Percentiles rank a stretch among this genome's conserved stretches.
phyloP scores from a whole-genome alignment of 2,888 invertebrate genomes.

The Branchellion lobata region DNA sequence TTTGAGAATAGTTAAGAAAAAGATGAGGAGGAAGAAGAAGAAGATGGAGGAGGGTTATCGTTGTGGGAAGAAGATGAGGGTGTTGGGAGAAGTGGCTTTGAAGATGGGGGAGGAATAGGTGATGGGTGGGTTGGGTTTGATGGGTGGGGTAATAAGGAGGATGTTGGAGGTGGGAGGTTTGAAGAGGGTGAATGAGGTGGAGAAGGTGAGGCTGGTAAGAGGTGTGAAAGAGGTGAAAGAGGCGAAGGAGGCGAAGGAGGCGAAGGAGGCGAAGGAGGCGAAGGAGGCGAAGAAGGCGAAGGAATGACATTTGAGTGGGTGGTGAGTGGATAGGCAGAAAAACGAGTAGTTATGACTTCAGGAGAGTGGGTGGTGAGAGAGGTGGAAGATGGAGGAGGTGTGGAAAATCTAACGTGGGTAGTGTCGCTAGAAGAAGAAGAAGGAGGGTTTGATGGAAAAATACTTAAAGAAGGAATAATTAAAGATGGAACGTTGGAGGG shows the following conservation, averaged over 20 bases:
- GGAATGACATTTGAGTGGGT: background rate
- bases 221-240: background rate
- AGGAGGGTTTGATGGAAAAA: background rate
- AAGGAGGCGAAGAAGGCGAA: no score
- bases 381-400: background rate
- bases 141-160: no score
- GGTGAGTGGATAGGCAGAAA: background rate
- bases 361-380: constrained; percentile 5
- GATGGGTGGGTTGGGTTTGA: no score
- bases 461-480: no score
- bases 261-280: background rate
- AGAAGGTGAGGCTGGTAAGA: background rate
- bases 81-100: no score
- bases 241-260: background rate
- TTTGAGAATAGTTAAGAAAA: no score
- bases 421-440: no score
- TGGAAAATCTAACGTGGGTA: background rate
- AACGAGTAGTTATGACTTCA: background rate
- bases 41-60: no score
- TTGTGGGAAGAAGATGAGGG: no score
- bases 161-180: background rate
- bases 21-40: no score
- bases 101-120: no score
- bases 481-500: no score
- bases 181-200: background rate